Conservation (phyloP, 2,888 invertebrate genomes). For the Eristalis intricaria region DNA sequence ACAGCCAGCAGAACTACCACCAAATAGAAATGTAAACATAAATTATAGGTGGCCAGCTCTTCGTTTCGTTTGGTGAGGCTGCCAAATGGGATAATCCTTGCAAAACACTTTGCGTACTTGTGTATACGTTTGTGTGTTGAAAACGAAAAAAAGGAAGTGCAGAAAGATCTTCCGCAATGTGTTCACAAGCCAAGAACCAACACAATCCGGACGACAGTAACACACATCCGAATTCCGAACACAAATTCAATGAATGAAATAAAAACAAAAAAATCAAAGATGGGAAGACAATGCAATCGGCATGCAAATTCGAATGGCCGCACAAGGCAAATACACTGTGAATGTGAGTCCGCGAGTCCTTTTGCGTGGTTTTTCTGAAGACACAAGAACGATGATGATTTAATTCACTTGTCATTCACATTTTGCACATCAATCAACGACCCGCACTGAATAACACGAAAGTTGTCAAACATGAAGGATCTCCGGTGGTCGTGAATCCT, state of each 20-base stretch:
- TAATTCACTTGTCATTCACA: constrained; percentile 64
- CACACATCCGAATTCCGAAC: constrained; percentile 36
- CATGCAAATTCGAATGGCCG: neutral
- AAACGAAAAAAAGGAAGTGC: constrained; percentile 18
- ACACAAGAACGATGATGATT: constrained; percentile 4
- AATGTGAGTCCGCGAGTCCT: constrained; percentile 1
- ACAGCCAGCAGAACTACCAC: constrained; percentile 16
- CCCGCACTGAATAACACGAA: constrained; percentile 46
- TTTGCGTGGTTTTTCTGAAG: constrained; percentile 8
- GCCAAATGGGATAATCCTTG: constrained; percentile 69
- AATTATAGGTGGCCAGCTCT: constrained; percentile 68
- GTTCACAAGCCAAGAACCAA: constrained; percentile 60
- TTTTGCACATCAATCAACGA: constrained; percentile 53
- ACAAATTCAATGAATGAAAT: constrained; percentile 13
- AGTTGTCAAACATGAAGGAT: constrained; percentile 41
- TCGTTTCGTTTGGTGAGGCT: constrained; percentile 7
- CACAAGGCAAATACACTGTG: neutral
- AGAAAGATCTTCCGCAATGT: constrained; percentile 67
- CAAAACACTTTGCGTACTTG: constrained; percentile 6
- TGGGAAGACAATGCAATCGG: constrained; percentile 13
- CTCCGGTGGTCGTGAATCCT: constrained; percentile 27
- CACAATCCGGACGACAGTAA: constrained; percentile 51
- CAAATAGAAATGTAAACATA: constrained; percentile 61
- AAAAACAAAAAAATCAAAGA: constrained; percentile 6
- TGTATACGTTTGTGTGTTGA: constrained; percentile 12